A percentile compares a stretch with the other conserved stretches of the same genome.
phyloP scores from a whole-genome alignment of 2,888 invertebrate genomes.

The Elysia crispata region DNA sequence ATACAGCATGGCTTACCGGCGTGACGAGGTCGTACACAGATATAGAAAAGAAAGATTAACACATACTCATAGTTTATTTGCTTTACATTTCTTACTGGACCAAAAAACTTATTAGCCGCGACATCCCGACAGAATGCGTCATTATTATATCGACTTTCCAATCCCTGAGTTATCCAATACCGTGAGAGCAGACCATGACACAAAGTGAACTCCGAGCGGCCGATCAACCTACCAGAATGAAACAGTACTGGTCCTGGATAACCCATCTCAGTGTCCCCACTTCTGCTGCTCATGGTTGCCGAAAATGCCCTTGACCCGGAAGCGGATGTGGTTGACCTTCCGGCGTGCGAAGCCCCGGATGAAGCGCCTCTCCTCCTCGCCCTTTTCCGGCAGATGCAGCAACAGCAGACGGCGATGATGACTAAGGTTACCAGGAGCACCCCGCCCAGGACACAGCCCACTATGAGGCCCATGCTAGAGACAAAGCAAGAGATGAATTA shows the following conservation, averaged over 20 bases:
- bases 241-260: not conserved
- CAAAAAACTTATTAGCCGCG: no score
- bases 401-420: conserved; percentile 36
- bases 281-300: no score
- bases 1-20: no score
- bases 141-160: not conserved
- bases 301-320: no score
- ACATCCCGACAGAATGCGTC: no score
- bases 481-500: not conserved
- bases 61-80: no score
- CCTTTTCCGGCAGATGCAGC: conserved; percentile 39
- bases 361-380: not conserved
- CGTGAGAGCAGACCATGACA: not conserved
- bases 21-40: no score
- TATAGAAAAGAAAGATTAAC: no score
- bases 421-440: conserved; percentile 30
- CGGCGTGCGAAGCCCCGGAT: no score
- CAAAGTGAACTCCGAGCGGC: not conserved
- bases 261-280: no score
- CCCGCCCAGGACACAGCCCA: conserved; percentile 44
- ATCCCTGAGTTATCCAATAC: not conserved
- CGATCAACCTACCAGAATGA: conserved; percentile 18
- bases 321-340: no score
- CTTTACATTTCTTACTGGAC: no score
- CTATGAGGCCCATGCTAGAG: conserved; percentile 44